Evolutionary conservation across 2,888 invertebrate genomes (phyloP), one percentile per base, ranked within the genome.

Genomic region (Rugalucina vietnamica): DNA sequence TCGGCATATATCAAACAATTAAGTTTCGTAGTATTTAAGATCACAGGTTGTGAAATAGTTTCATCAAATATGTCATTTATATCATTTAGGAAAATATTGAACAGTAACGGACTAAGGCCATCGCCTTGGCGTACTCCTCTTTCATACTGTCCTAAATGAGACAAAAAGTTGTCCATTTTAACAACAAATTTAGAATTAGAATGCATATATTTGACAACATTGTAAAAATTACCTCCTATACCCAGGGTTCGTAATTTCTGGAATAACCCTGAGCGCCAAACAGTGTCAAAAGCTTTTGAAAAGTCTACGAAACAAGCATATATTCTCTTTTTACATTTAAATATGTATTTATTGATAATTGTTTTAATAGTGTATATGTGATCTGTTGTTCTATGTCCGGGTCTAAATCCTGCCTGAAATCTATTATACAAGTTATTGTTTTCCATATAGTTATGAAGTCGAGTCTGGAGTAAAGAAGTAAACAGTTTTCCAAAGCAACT

Each of bases 1-100:
- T 60, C 60, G 10, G 60, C 60, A 34, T 50, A 77, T n/a, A 60
- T 49, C 1, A 77, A 29, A 24, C 76, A 77, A 14, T 77, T 70
- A 1, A 76, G 14, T 65, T 76, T 76, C 39, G 76, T 70, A 34
- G 76, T 27, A 36, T 50, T 21, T 49, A 77, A 69, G 32, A 5
- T 4, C 8, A 77, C 50, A 29, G 69, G 76, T 27, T 32, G 3
- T 8, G 69, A 32, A 1, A 34, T 1, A 2, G 49, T 29, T 5
- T 27, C 3, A 27, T 69, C 34, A 50, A 77, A 77, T 27, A 60
- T 60, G 27, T 60, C 14, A 29, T 54, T 21, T 21, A 54, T 14
- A n/a, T n/a, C n/a, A n/a, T n/a, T n/a, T n/a, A n/a, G n/a, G n/a
- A n/a, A n/a, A n/a, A n/a, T n/a, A n/a, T n/a, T n/a, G n/a, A n/a